These are phyloP conservation scores for Tuta absoluta DNA, from an alignment of 2,888 invertebrate genomes.

Conservation along the genomic window DNA sequence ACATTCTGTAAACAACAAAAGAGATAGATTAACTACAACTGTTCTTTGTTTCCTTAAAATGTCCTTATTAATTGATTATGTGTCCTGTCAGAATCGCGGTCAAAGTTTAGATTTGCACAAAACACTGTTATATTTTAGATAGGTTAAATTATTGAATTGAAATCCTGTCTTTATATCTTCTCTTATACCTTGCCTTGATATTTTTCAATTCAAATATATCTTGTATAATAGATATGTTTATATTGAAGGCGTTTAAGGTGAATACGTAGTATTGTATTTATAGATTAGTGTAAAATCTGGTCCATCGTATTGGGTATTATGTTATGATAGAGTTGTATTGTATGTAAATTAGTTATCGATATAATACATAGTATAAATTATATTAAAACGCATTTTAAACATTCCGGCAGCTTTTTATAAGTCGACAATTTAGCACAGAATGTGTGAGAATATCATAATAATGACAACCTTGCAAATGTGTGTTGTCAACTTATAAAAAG, in stretches of 20 bases:
- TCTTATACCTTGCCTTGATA: background rate
- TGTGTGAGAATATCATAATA: background rate
- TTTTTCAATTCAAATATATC: background rate
- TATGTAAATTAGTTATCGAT: constrained; percentile 4
- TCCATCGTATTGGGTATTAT: constrained; percentile 23
- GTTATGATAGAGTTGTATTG: constrained; percentile 5
- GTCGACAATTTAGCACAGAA: constrained; percentile 20
- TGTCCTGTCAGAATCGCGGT: background rate
- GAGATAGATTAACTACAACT: too few species aligned
- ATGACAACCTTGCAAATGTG: background rate
- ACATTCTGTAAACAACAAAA: too few species aligned
- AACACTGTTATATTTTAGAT: background rate
- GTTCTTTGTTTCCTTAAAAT: too few species aligned
- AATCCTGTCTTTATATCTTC: background rate
- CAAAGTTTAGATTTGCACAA: background rate
- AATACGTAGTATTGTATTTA: constrained; percentile 15
- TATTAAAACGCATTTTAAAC: constrained; percentile 19
- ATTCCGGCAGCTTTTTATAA: constrained; percentile 20
- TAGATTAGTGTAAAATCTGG: constrained; percentile 24
- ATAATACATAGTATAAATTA: constrained; percentile 3
- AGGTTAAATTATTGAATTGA: background rate
- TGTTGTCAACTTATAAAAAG: constrained; percentile 11
- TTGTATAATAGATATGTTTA: background rate
- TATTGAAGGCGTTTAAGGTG: background rate
- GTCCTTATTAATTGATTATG: too few species aligned